Evolutionary conservation across 2,113 vertebrate genomes (phyloP).

Genomic region (Desmodus rotundus): DNA sequence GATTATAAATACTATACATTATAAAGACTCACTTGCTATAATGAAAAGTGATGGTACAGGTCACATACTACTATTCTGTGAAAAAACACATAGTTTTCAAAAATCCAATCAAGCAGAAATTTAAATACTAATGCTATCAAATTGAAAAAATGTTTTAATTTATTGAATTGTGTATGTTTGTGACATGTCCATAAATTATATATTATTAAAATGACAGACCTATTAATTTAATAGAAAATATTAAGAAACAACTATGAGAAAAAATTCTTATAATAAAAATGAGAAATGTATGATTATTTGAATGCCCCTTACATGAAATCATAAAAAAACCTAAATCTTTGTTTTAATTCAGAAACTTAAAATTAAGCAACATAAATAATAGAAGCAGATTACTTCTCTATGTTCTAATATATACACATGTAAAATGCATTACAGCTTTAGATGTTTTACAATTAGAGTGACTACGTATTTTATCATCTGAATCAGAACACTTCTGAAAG

Average conservation of each 20-base stretch:
- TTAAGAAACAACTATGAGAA: not conserved
- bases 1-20: not conserved
- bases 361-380: conserved; percentile 21
- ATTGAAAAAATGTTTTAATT: not conserved
- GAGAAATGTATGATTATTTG: not conserved
- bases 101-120: not conserved
- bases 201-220: not conserved
- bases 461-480: not conserved
- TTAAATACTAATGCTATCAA: conserved; percentile 10
- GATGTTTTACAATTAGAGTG: not conserved
- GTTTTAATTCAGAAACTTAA: conserved; percentile 9
- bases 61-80: not conserved
- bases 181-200: not conserved
- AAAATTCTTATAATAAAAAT: not conserved
- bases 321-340: conserved; percentile 17
- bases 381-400: not conserved
- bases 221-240: not conserved
- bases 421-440: not conserved
- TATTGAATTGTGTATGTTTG: not conserved
- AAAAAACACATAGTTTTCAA: not conserved
- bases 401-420: not conserved
- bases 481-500: not conserved
- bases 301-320: not conserved
- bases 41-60: not conserved
- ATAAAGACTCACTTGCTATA: not conserved